Evolutionary conservation across 2,888 invertebrate species (phyloP).

Genomic region (Therioaphis trifolii): DNA sequence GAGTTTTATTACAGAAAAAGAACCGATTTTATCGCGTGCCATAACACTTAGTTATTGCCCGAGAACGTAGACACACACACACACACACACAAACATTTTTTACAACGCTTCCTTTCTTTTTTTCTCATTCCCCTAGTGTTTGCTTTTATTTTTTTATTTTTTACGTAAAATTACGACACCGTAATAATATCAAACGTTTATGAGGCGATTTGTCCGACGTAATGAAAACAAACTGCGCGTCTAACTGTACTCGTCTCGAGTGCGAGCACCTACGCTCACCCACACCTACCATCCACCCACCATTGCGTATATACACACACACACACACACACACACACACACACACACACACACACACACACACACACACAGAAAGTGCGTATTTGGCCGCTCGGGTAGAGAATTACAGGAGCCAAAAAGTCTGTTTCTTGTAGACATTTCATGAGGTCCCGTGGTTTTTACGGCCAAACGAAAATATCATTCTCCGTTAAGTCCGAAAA

Average conservation of each 20-base stretch:
- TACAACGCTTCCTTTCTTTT: not conserved
- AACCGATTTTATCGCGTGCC: slow-evolving; percentile 38
- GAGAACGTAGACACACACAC: not conserved
- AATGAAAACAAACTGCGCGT: slow-evolving; percentile 44
- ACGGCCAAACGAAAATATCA: too few species aligned
- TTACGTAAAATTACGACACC: slow-evolving; percentile 38
- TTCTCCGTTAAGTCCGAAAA: too few species aligned
- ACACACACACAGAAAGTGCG: too few species aligned
- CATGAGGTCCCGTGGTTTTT: too few species aligned
- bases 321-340: too few species aligned
- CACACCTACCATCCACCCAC: too few species aligned
- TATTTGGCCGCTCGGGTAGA: too few species aligned
- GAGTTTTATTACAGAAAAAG: slow-evolving; percentile 37
- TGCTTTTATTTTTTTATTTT: not conserved
- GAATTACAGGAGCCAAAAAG: too few species aligned
- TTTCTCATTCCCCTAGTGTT: slow-evolving; percentile 12
- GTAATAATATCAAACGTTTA: slow-evolving; percentile 58
- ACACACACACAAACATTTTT: not conserved
- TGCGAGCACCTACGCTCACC: too few species aligned
- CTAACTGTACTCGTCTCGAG: not conserved
- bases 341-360: too few species aligned
- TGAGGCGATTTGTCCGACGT: slow-evolving; percentile 41
- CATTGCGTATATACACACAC: too few species aligned
- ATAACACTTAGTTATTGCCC: slow-evolving; percentile 58
- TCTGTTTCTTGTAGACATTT: too few species aligned